Base-by-base conservation (phyloP, 2,113 vertebrate species). In the Pao palembangensis region DNA sequence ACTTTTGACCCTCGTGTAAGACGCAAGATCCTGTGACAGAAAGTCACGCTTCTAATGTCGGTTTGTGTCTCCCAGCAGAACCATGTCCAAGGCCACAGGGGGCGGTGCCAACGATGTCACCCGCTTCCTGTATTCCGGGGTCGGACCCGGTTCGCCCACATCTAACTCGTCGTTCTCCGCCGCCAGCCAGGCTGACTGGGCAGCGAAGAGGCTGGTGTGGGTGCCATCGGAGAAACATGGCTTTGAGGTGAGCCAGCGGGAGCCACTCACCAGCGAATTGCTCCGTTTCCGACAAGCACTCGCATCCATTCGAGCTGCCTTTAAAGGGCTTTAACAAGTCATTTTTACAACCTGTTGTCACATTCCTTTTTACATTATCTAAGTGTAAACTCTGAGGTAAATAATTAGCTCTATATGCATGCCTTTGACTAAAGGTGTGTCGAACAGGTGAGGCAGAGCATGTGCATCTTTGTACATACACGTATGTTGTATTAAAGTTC, bases 171-270 rank as follows among this genome's bases (percentile, higher is more conserved):
- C 47, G 51, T 87, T 92, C 77, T 78, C 91, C 2, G 88, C 89
- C 5, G 85, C 91, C 76, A 91, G 91, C 74, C 91, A 93, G 73
- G 92, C 91, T 6, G 92, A 93, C 71, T 93, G 92, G 92, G 90
- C 91, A 0, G 92, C 92, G 12, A 91, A 91, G 75, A 82, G 89
- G 68, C 89, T 93, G 41, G 90, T 92, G 64, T 93, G 92, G 92
- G 91, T 93, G 71, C 91, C 92, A 1, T 92, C 92, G 2, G 92
- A 92, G 82, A 92, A 92, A 70, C 90, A 91, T 43, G 92, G 92
- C 20, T 93, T 92, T 50, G 91, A 92, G 88, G 91, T 92, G 78
- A 88, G 85, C 38, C 1, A 8, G n/a, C 42, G 18, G 18, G 14
- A 58, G 64, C 34, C 47, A 3, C 47, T 25, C 20, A 11, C 8